phyloP scores from a whole-genome alignment of 2,797 vertebrate genomes.

The Brachymystax lenok region DNA sequence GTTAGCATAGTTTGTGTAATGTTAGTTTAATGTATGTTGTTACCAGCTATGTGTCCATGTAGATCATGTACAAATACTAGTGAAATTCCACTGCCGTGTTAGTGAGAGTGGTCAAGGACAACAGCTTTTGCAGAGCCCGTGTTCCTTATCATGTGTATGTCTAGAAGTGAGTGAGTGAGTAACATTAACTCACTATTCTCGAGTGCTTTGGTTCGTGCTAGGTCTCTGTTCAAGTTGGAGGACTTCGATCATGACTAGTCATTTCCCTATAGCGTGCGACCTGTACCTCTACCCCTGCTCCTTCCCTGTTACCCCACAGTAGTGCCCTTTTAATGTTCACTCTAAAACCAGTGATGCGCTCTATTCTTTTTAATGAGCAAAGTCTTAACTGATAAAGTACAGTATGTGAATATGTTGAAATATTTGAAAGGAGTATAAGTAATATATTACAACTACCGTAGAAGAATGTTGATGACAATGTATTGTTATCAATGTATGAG shows the following conservation, averaged over 20 bases:
- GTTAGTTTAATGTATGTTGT: neutral
- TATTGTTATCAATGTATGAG: conserved; percentile 74
- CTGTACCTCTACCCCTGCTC: neutral
- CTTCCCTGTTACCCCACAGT: neutral
- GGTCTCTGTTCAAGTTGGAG: conserved; percentile 8
- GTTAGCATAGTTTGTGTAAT: neutral
- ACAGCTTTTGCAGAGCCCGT: conserved; percentile 27
- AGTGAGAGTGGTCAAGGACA: conserved; percentile 27
- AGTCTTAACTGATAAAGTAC: conserved; percentile 38
- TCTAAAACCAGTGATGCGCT: conserved; percentile 19
- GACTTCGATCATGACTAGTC: conserved; percentile 5
- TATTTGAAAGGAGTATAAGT: conserved; percentile 52
- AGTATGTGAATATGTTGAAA: conserved; percentile 55
- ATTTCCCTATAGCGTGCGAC: neutral
- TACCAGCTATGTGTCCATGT: neutral
- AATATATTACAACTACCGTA: conserved; percentile 54
- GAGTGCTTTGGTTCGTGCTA: neutral
- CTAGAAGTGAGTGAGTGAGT: conserved; percentile 20
- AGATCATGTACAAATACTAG: neutral
- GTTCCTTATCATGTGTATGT: conserved; percentile 18
- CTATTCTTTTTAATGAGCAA: conserved; percentile 44
- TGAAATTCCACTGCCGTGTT: neutral
- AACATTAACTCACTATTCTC: neutral
- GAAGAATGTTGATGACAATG: conserved; percentile 56
- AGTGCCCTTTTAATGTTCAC: conserved; percentile 31